These are phyloP conservation scores for Acrocephalus scirpaceus DNA, from an alignment of 2,797 vertebrate species.

Conservation along the genomic window DNA sequence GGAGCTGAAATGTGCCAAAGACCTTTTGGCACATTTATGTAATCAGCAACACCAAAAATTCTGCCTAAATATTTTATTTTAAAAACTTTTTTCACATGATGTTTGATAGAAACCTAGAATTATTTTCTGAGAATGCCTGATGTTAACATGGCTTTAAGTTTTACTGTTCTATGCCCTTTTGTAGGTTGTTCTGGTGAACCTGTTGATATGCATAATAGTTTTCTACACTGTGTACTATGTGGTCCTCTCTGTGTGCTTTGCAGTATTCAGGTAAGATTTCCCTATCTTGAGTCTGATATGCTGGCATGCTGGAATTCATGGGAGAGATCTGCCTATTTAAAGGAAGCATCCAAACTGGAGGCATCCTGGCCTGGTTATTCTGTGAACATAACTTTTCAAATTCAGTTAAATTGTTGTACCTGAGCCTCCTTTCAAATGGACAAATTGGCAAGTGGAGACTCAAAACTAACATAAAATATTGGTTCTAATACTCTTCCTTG, in stretches of 20 bases:
- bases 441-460: not conserved
- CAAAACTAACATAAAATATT: not conserved
- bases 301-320: not conserved
- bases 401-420: not conserved
- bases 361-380: not conserved
- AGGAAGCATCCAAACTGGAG: not conserved
- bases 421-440: not conserved
- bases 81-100: not conserved
- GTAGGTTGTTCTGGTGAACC: constrained; percentile 84
- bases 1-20: not conserved
- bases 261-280: constrained; percentile 80
- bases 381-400: not conserved
- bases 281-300: not conserved
- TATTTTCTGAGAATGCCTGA: not conserved
- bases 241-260: constrained; percentile 82
- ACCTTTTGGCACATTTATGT: not conserved
- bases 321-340: not conserved
- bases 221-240: constrained; percentile 87
- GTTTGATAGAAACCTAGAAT: not conserved
- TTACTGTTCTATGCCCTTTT: not conserved
- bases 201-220: constrained; percentile 83
- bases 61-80: not conserved
- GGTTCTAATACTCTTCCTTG: not conserved
- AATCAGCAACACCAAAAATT: not conserved
- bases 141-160: not conserved